Evolutionary conservation across 1,140 invertebrate genomes (phyloP).

Genomic region (Lasioglossum albipes): DNA sequence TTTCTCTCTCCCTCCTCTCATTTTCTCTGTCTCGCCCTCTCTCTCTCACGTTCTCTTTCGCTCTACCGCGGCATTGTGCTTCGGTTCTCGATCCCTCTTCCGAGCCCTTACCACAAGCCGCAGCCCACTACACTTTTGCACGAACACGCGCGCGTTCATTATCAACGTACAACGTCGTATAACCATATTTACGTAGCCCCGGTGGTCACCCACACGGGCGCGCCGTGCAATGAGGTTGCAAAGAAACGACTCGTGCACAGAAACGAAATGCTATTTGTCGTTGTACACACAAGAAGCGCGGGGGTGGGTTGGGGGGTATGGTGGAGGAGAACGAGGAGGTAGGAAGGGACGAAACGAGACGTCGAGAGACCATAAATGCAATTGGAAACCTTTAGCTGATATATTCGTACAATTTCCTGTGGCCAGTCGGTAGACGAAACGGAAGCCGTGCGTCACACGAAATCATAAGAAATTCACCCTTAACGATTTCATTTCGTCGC

Average conservation of each 20-base stretch:
- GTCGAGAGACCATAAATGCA: conserved; percentile 51
- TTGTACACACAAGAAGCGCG: background rate
- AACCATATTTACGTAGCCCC: conserved; percentile 55
- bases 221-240: conserved; percentile 45
- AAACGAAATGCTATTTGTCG: conserved; percentile 64
- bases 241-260: conserved; percentile 59
- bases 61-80: conserved; percentile 41
- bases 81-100: conserved; percentile 49
- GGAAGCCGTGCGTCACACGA: conserved; percentile 10
- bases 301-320: too few species aligned
- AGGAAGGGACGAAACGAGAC: conserved; percentile 22
- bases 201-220: conserved; percentile 46
- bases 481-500: conserved; percentile 13
- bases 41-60: conserved; percentile 20
- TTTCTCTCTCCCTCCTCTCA: too few species aligned
- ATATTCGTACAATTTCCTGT: conserved; percentile 49
- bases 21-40: too few species aligned
- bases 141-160: conserved; percentile 56
- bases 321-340: background rate
- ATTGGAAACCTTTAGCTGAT: conserved; percentile 56
- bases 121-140: conserved; percentile 61
- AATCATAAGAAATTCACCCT: conserved; percentile 10
- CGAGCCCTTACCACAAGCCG: conserved; percentile 58
- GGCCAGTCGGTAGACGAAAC: background rate
- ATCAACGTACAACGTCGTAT: conserved; percentile 54